A percentile compares a stretch with the other conserved stretches of the same genome.
Evolutionary conservation across 2,113 vertebrate genomes (phyloP).

Genomic region (Gnathonemus echidnorhynchus): DNA sequence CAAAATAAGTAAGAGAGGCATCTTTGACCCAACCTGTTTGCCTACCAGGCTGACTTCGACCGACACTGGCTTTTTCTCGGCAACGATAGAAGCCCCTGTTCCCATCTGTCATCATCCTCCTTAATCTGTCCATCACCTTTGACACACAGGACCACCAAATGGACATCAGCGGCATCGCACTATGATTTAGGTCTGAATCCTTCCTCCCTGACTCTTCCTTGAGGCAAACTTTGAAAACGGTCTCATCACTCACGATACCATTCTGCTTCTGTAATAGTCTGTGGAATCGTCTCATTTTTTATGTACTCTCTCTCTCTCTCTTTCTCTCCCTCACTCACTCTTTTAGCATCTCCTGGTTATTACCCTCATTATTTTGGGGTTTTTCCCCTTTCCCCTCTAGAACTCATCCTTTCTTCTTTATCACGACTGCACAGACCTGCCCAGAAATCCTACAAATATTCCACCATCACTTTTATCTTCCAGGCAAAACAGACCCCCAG

Average conservation of each 20-base stretch:
- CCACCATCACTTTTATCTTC: background rate
- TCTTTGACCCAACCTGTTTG: background rate
- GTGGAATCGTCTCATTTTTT: background rate
- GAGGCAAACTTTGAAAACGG: background rate
- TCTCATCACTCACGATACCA: background rate
- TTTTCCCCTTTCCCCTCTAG: constrained; percentile 2
- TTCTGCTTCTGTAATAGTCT: background rate
- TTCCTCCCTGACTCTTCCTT: background rate
- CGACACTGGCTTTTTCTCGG: background rate
- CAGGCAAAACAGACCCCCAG: background rate
- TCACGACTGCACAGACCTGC: background rate
- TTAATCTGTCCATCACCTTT: constrained; percentile 2
- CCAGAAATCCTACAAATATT: background rate
- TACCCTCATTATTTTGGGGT: background rate
- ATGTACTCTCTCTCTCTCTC: background rate
- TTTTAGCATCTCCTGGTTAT: background rate
- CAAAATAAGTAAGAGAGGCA: background rate
- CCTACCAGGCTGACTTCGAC: background rate
- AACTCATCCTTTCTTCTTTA: background rate
- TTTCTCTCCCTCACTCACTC: background rate
- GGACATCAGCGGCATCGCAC: background rate
- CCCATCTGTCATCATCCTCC: constrained; percentile 4
- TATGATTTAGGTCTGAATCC: background rate
- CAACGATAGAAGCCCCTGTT: background rate
- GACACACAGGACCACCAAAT: background rate